phyloP scores from a whole-genome alignment of 2,113 vertebrate genomes.

The Donacobius atricapilla region DNA sequence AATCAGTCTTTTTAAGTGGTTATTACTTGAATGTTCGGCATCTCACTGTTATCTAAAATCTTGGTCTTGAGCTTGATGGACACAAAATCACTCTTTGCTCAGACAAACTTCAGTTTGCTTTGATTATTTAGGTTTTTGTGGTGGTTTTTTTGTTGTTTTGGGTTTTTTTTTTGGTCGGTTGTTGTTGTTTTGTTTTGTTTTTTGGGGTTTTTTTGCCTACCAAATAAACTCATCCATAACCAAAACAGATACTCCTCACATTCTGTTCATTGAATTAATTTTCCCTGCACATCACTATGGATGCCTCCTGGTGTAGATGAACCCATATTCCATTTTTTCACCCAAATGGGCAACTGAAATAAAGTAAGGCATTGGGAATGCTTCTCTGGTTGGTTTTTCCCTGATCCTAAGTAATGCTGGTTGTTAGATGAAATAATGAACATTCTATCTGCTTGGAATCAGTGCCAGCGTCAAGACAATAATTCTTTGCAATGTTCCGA shows the following conservation, averaged over 20 bases:
- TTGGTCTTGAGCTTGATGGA: neutral
- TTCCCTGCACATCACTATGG: neutral
- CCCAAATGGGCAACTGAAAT: neutral
- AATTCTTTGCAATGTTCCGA: neutral
- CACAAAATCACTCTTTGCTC: neutral
- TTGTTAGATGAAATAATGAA: neutral
- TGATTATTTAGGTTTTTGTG: too few relatives aligned
- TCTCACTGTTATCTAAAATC: neutral
- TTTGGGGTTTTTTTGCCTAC: neutral
- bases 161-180: too few relatives aligned
- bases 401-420: neutral
- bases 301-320: neutral
- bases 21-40: neutral
- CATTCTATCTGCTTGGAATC: neutral
- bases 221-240: neutral
- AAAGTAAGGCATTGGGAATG: neutral
- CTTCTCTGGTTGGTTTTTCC: neutral
- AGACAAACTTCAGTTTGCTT: neutral
- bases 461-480: neutral
- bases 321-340: neutral
- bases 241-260: neutral
- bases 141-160: too few relatives aligned
- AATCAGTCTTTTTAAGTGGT: neutral
- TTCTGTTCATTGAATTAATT: neutral
- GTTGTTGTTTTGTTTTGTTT: too few relatives aligned